Evolutionary conservation across 2,797 vertebrate genomes (phyloP).

Genomic region (Catharus ustulatus): DNA sequence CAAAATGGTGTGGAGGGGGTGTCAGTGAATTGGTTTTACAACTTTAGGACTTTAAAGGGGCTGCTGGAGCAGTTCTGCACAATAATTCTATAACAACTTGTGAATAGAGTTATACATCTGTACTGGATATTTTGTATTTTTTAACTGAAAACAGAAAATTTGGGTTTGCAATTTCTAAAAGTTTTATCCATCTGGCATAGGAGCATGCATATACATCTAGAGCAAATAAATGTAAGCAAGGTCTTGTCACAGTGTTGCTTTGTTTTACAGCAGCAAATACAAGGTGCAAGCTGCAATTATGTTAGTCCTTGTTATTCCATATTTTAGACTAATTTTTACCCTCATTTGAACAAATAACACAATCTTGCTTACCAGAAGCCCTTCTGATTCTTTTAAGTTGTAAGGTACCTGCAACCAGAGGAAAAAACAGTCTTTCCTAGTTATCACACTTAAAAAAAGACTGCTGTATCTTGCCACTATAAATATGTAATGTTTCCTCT

Average conservation of each 20-base stretch:
- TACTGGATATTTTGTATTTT: not conserved
- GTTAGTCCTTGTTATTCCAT: not conserved
- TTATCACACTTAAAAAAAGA: not conserved
- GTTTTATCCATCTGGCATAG: not conserved
- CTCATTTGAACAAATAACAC: not conserved
- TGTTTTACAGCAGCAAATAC: not conserved
- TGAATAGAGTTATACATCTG: not conserved
- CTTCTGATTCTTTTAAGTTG: not conserved
- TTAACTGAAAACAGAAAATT: not conserved
- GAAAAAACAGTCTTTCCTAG: not conserved
- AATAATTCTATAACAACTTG: not conserved
- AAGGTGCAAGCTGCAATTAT: not conserved
- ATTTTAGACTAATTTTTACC: not conserved
- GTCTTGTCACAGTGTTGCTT: not conserved
- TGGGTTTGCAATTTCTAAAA: not conserved
- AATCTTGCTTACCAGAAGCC: not conserved
- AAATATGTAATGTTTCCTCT: not conserved
- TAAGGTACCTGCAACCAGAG: not conserved
- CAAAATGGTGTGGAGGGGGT: accelerated
- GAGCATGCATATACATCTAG: not conserved
- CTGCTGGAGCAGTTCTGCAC: not conserved
- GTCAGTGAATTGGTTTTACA: not conserved
- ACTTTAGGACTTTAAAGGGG: not conserved
- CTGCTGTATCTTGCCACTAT: not conserved
- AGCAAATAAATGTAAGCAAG: not conserved